Evolutionary conservation across 2,888 invertebrate genomes (phyloP).

Genomic region (Isoperla grammatica): DNA sequence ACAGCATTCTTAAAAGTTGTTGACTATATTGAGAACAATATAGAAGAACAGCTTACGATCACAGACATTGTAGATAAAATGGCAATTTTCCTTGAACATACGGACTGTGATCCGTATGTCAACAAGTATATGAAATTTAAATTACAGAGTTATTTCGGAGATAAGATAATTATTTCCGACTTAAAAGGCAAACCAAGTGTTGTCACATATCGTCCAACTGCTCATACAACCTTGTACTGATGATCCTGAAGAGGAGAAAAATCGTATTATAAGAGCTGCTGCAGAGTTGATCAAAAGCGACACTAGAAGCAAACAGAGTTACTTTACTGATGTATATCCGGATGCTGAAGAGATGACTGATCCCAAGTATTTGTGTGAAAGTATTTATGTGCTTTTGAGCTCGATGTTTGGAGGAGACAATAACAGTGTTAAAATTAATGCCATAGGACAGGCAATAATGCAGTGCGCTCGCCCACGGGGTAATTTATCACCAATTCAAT

Average conservation of each 20-base stretch:
- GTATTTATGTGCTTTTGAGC: not conserved
- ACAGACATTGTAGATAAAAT: constrained; percentile 8
- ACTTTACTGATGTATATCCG: not conserved
- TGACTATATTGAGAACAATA: constrained; percentile 5
- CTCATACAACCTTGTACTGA: constrained; percentile 3
- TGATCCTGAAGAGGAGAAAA: constrained; percentile 4
- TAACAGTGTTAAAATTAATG: constrained; percentile 10
- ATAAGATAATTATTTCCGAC: not conserved
- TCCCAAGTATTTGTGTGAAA: constrained; percentile 3
- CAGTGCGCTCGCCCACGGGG: constrained; percentile 12
- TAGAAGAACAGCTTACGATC: constrained; percentile 11
- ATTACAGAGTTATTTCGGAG: constrained; percentile 4
- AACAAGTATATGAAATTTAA: constrained; percentile 7
- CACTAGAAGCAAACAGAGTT: not conserved
- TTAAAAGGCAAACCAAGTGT: not conserved
- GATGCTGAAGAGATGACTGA: constrained; percentile 9
- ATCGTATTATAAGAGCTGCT: not conserved
- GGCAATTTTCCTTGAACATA: not conserved
- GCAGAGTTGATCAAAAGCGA: not conserved
- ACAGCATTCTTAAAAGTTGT: not conserved
- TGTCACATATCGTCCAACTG: constrained; percentile 10
- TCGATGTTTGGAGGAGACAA: not conserved
- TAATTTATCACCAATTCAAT: constrained; percentile 15
- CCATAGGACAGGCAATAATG: constrained; percentile 24
- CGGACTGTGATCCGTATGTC: constrained; percentile 6